Evolutionary conservation across 2,888 invertebrate species (phyloP).

Genomic region (Augiades crinisus): DNA sequence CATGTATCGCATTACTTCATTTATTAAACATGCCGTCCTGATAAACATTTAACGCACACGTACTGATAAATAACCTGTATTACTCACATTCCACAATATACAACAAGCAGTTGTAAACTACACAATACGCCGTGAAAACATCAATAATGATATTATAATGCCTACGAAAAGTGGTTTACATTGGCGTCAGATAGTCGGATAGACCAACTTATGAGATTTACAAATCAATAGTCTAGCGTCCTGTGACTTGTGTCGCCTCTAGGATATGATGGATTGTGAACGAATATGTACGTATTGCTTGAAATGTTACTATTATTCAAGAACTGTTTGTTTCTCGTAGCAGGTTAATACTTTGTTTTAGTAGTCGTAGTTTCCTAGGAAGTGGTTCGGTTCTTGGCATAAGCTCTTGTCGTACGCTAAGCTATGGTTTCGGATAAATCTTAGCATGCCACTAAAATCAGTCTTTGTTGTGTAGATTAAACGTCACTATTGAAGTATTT

Average conservation of each 20-base stretch:
- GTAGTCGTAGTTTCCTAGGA: too few relatives aligned
- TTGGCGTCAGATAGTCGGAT: constrained; percentile 43
- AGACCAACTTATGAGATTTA: constrained; percentile 43
- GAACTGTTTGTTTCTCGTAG: too few relatives aligned
- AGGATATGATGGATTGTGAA: not conserved
- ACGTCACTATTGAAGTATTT: too few relatives aligned
- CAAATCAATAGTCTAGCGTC: constrained; percentile 52
- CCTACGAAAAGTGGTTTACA: constrained; percentile 25
- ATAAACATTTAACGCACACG: not conserved
- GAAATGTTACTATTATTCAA: too few relatives aligned
- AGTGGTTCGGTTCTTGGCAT: too few relatives aligned
- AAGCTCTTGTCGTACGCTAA: too few relatives aligned
- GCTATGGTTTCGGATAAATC: too few relatives aligned
- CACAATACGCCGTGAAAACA: not conserved
- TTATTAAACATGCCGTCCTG: not conserved
- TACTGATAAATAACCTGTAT: not conserved
- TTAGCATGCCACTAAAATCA: too few relatives aligned
- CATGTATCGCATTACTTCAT: not conserved
- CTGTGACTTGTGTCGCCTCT: constrained; percentile 41
- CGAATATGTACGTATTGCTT: too few relatives aligned
- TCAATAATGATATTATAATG: not conserved
- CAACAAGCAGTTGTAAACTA: not conserved
- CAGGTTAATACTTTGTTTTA: too few relatives aligned
- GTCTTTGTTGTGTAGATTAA: too few relatives aligned
- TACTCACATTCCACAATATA: too few relatives aligned